Conservation (phyloP, 1,140 invertebrate species). For the Drosophila lini region DNA sequence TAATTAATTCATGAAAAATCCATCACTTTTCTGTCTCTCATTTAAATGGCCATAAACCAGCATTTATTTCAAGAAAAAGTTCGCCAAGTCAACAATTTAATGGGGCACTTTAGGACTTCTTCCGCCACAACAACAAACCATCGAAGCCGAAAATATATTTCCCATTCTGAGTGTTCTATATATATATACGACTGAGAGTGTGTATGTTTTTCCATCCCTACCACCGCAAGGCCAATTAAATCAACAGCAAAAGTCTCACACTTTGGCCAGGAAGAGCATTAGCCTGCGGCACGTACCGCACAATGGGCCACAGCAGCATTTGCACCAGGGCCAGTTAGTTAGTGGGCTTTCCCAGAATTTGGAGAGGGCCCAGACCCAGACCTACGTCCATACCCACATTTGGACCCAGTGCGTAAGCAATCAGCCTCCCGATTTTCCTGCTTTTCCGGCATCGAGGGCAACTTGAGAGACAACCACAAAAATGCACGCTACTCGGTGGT, state of each 20-base stretch:
- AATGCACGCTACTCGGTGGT: slow-evolving; percentile 54
- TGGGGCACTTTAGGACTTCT: slow-evolving; percentile 19
- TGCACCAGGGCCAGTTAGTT: slow-evolving; percentile 45
- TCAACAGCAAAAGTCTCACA: slow-evolving; percentile 31
- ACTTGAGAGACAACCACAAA: slow-evolving; percentile 70
- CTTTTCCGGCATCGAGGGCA: slow-evolving; percentile 29
- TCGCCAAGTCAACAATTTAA: slow-evolving; percentile 33
- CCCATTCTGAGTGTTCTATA: background rate
- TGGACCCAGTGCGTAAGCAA: slow-evolving; percentile 61
- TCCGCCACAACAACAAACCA: slow-evolving; percentile 24
- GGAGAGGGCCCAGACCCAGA: background rate
- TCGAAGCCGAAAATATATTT: slow-evolving; percentile 33
- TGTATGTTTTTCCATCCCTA: slow-evolving; percentile 10
- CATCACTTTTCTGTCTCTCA: background rate
- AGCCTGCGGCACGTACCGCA: slow-evolving; percentile 66
- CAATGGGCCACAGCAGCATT: slow-evolving; percentile 52
- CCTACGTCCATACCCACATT: slow-evolving; percentile 1
- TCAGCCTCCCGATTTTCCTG: slow-evolving; percentile 55
- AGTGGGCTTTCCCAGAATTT: slow-evolving; percentile 24
- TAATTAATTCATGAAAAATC: background rate
- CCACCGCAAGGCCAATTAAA: slow-evolving; percentile 63
- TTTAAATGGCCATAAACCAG: slow-evolving; percentile 35
- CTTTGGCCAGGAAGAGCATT: slow-evolving; percentile 41
- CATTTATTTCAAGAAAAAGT: slow-evolving; percentile 24
- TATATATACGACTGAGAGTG: background rate